Evolutionary conservation across 1,140 invertebrate species (phyloP), one percentile per base, ranked within the genome.

Genomic region (Cecropterus lyciades): DNA sequence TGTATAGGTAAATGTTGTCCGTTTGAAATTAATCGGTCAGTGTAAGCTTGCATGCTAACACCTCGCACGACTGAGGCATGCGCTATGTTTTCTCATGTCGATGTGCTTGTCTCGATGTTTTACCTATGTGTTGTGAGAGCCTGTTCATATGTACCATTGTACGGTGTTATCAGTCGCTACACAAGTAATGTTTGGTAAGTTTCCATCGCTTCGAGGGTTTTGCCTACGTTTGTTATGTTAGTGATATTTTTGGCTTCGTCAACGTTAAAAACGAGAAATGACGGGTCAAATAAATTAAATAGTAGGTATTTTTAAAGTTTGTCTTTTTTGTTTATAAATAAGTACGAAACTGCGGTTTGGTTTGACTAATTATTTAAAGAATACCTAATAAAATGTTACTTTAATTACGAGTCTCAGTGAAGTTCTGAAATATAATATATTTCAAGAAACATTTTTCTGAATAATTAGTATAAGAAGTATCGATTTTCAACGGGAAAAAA

Each of bases 21-120:
- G 62, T 69, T 64, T 72, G 76, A 77, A 75, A 62, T 75, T 75
- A 73, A 73, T 75, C 62, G 79, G 75, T 79, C 77, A 78, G 80
- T 70, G 67, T 72, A 27, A 52, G 72, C 72, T 76, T 68, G 80
- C 80, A 82, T 80, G 80, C 37, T 73, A 56, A 73, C 70, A 80
- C 74, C 62, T 57, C 65, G 75, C 75, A 77, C 69, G 72, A 40
- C 46, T 51, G 59, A 62, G 59, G 59, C 46, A 62, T 62, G 59
- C 33, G 59, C 59, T 62, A 15, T 37, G 45, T 62, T 62, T 51
- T 45, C n/a, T 51, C 30, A 63, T 51, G 9, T 60, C 45, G 57
- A 14, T 49, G 57, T 49, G 45, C 57, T 60, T 60, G 45, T 37
- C 57, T 60, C 57, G 27, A 20, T 60, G 45, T 60, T 60, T 27